These are phyloP conservation scores for Dasyprocta punctata DNA, from an alignment of 2,113 vertebrate species.

Conservation along the genomic window DNA sequence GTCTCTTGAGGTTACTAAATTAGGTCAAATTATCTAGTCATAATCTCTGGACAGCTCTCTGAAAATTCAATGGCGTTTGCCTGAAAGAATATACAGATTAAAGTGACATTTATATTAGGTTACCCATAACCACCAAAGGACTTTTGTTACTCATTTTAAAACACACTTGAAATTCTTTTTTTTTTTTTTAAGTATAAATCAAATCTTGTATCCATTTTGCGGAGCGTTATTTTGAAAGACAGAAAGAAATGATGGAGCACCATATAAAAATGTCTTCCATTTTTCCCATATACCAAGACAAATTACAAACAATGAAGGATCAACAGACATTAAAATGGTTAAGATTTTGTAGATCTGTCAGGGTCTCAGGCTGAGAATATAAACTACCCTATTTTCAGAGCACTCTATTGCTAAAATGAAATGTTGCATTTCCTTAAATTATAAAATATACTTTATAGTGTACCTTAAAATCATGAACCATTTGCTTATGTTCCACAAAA, in stretches of 20 bases:
- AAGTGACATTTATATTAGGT: neutral
- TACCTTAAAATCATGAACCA: constrained; percentile 53
- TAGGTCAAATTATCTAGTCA: constrained; percentile 13
- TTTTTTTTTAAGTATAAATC: neutral
- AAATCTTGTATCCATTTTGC: neutral
- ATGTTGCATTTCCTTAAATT: neutral
- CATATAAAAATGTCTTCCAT: neutral
- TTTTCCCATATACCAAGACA: neutral
- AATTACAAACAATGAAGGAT: constrained; percentile 54
- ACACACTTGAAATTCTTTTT: neutral
- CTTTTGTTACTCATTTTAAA: constrained; percentile 35
- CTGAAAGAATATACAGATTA: neutral
- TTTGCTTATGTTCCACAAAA: neutral
- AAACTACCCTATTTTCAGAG: constrained; percentile 76
- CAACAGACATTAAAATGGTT: constrained; percentile 51
- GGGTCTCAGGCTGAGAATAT: constrained; percentile 59
- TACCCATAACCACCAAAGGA: neutral
- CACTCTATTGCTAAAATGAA: constrained; percentile 60
- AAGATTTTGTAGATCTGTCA: constrained; percentile 39
- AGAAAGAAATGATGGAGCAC: neutral
- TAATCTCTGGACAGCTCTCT: constrained; percentile 2
- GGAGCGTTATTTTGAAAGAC: constrained; percentile 29
- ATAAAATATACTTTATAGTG: constrained; percentile 38
- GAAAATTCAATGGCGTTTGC: constrained; percentile 2
- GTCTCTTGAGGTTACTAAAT: neutral